Evolutionary conservation across 2,888 invertebrate species (phyloP), one percentile per base, ranked within the genome.

Genomic region (Scaptomyza caliginosa): DNA sequence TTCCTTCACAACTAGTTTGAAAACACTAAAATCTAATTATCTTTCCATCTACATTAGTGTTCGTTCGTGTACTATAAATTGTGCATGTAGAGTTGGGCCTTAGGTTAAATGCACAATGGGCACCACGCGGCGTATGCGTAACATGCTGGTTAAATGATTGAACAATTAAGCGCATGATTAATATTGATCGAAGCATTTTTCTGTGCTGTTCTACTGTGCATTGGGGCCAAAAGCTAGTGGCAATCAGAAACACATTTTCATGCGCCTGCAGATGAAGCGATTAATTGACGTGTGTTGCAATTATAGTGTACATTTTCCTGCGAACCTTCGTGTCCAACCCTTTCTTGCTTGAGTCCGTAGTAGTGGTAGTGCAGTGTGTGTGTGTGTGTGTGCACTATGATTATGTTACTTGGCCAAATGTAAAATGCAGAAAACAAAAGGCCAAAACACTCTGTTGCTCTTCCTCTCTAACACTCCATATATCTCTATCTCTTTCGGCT

Each of bases 241-340:
- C 67, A 67, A 67, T 69, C 67, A 73, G 30, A 67, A 70, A 73
- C 46, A 34, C 60, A 73, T 67, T 73, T 59, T 26, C 67, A 30
- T 42, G 38, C 21, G 36, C 30, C 34, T 10, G 34, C 26, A 49
- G 28, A 60, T 40, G 45, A 43, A 65, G 39, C 40, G 28, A 43
- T 43, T 50, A 50, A 51, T 55, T 38, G 51, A 48, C 70, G 36
- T 66, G 28, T 21, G 36, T 23, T 40, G 52, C 71, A 70, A 64
- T 70, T 69, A 56, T 32, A 64, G n/a, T n/a, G n/a, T n/a, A n/a
- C 43, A 52, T 42, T 13, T 16, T 16, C 1, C 24, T 16, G 10
- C 39, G 19, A 8, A 13, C 13, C n/a, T 19, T 19, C 19, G 16
- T 7, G 17, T 3, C 5, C 1, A 19, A 6, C 0, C 13, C 19